Evolutionary conservation across 2,113 vertebrate species (phyloP).

Genomic region (Alouatta palliata): DNA sequence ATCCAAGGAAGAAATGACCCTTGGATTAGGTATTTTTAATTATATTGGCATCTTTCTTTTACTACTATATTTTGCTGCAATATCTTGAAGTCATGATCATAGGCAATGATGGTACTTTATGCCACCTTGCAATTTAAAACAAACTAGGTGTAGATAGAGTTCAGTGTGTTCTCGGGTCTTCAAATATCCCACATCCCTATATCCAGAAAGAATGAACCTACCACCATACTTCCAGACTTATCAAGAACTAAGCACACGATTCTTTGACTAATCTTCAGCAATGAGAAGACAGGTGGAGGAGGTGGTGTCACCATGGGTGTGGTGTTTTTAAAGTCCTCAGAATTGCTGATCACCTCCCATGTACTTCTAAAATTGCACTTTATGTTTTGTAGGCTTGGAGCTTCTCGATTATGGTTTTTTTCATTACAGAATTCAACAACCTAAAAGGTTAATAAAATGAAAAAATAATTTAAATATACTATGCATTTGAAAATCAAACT

Average conservation of each 20-base stretch:
- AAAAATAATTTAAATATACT: not conserved
- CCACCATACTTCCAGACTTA: constrained; percentile 83
- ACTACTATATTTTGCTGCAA: not conserved
- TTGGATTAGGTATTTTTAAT: not conserved
- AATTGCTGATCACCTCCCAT: constrained; percentile 83
- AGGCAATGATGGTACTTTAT: not conserved
- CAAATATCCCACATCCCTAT: not conserved
- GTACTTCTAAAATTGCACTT: constrained; percentile 80
- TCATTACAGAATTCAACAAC: constrained; percentile 81
- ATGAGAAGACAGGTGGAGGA: constrained; percentile 67
- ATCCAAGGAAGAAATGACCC: not conserved
- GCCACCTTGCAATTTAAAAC: not conserved
- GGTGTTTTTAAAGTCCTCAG: constrained; percentile 76
- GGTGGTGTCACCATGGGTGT: not conserved
- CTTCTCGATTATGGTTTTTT: constrained; percentile 81
- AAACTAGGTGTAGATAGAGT: not conserved
- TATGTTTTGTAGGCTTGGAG: constrained; percentile 84
- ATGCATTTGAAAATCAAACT: not conserved
- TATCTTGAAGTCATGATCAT: not conserved
- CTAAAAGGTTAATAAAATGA: constrained; percentile 70
- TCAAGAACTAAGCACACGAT: constrained; percentile 83
- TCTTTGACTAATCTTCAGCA: constrained; percentile 76
- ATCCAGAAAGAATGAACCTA: constrained; percentile 66
- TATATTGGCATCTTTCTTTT: not conserved
- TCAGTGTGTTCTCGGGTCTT: not conserved